Evolutionary conservation across 2,888 invertebrate genomes (phyloP).

Genomic region (Acleris holmiana): DNA sequence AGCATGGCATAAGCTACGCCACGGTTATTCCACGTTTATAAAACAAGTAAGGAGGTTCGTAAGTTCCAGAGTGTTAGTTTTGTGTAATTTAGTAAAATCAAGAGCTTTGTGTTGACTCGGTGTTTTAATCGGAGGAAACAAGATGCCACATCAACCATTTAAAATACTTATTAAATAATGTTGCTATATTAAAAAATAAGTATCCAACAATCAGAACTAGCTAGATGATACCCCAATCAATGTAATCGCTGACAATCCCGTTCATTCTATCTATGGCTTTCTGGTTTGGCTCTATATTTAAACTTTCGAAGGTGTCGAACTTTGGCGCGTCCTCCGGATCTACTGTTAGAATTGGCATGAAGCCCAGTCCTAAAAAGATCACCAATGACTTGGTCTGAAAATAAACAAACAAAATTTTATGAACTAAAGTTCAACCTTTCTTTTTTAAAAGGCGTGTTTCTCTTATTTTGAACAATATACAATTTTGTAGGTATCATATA

Average conservation of each 20-base stretch:
- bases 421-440: neutral
- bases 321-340: constrained; percentile 9
- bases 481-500: too few species aligned
- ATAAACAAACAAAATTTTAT: neutral
- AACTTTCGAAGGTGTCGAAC: neutral
- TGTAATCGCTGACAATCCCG: constrained; percentile 7
- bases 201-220: neutral
- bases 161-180: too few species aligned
- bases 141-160: too few species aligned
- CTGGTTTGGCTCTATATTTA: neutral
- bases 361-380: constrained; percentile 6
- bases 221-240: constrained; percentile 5
- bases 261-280: constrained; percentile 7
- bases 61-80: too few species aligned
- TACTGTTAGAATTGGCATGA: constrained; percentile 3
- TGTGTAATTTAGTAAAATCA: too few species aligned
- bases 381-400: constrained; percentile 5
- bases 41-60: too few species aligned
- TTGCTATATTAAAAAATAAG: too few species aligned
- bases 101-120: too few species aligned
- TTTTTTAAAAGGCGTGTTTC: neutral
- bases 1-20: too few species aligned
- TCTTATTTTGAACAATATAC: too few species aligned
- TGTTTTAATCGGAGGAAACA: too few species aligned
- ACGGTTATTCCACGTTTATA: too few species aligned